Evolutionary conservation across 2,797 vertebrate species (phyloP).

Genomic region (Micromesistius poutassou): DNA sequence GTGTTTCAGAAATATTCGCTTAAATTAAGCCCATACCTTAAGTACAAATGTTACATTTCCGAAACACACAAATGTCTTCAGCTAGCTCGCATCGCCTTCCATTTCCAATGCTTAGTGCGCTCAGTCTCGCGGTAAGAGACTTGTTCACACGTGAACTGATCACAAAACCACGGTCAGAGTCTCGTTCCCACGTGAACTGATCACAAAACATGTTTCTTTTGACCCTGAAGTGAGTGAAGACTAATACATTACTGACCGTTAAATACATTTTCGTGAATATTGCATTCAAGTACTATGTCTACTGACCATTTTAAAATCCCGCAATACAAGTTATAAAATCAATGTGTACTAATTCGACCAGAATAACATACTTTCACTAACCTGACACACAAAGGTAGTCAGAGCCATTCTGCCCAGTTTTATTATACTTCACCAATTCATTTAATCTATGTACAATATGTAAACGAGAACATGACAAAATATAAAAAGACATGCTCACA

Average conservation of each 20-base stretch:
- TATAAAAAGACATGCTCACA: conserved; percentile 71
- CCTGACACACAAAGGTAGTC: conserved; percentile 18
- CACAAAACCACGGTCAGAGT: conserved; percentile 33
- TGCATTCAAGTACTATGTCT: neutral
- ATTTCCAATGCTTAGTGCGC: conserved; percentile 51
- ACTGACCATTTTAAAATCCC: neutral
- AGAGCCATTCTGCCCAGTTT: conserved; percentile 23
- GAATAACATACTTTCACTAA: neutral
- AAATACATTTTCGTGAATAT: neutral
- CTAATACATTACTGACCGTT: neutral
- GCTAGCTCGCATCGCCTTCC: conserved; percentile 40
- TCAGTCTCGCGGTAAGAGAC: conserved; percentile 50
- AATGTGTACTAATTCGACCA: neutral
- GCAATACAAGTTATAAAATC: neutral
- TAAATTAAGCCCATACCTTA: conserved; percentile 48
- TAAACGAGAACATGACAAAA: conserved; percentile 76
- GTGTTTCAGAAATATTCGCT: neutral
- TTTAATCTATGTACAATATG: conserved; percentile 79
- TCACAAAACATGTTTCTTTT: neutral
- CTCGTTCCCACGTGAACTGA: neutral
- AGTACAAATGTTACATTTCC: conserved; percentile 30
- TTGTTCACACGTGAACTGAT: neutral
- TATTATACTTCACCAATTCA: conserved; percentile 62
- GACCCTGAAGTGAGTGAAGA: neutral
- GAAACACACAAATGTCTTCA: conserved; percentile 26